Evolutionary conservation across 2,888 invertebrate genomes (phyloP).

Genomic region (Drosophila mimetica): DNA sequence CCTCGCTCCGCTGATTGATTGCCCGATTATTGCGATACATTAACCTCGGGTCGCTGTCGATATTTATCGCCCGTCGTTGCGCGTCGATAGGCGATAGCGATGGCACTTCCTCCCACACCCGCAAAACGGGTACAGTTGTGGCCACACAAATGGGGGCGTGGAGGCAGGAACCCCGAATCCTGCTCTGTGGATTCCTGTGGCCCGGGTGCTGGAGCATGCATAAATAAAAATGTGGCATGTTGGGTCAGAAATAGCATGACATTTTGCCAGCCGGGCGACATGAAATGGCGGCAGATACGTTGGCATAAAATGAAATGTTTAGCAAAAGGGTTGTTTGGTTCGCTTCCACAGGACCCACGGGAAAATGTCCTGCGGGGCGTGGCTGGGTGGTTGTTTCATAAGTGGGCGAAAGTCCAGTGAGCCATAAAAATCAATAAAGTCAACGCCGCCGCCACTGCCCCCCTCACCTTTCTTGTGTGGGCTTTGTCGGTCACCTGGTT

Average conservation of each 20-base stretch:
- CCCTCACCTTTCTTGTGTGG: slow-evolving; percentile 8
- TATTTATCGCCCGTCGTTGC: slow-evolving; percentile 10
- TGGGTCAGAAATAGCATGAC: slow-evolving; percentile 80
- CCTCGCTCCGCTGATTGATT: slow-evolving; percentile 30
- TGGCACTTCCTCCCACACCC: background rate
- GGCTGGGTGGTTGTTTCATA: background rate
- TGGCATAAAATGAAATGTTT: slow-evolving; percentile 70
- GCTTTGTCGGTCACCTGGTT: slow-evolving; percentile 58
- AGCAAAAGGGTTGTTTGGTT: slow-evolving; percentile 68
- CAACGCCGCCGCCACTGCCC: slow-evolving; percentile 34
- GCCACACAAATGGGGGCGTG: slow-evolving; percentile 25
- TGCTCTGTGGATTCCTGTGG: no score
- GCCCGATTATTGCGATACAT: slow-evolving; percentile 34
- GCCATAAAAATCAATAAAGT: slow-evolving; percentile 76
- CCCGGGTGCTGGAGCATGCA: slow-evolving; percentile 57
- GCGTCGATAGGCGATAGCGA: background rate
- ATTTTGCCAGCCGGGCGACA: slow-evolving; percentile 56
- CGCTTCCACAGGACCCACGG: slow-evolving; percentile 8
- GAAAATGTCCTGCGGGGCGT: slow-evolving; percentile 4
- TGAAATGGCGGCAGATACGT: slow-evolving; percentile 72
- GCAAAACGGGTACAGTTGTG: slow-evolving; percentile 11
- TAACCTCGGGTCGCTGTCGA: slow-evolving; percentile 13
- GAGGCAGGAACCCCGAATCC: no score
- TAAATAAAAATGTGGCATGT: slow-evolving; percentile 79
- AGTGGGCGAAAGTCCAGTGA: slow-evolving; percentile 54